Evolutionary conservation across 2,888 invertebrate species (phyloP), one percentile per base, ranked within the genome.

Genomic region (Arge pagana): DNA sequence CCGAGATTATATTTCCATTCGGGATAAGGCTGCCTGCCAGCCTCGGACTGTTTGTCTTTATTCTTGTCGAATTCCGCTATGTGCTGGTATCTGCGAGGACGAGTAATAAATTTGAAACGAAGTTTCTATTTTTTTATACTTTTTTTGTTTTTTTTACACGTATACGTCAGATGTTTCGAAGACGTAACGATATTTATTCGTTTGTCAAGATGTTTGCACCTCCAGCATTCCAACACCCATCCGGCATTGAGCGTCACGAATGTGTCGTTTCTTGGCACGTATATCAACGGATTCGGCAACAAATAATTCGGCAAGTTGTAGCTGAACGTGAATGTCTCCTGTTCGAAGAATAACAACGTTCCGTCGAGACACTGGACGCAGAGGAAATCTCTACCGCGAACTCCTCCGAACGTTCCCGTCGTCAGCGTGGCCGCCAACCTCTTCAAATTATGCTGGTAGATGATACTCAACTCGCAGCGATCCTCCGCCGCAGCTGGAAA

Each of bases 291-390:
- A 13, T 89, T 89, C 0, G 97, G 96, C 53, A 95, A 80, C 43
- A 94, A 79, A 54, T 88, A 85, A 50, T 89, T 88, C 1, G 90
- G 88, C 60, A 96, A 82, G 61, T 86, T 83, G 56, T 93, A 88
- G 66, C 86, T 85, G 71, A 96, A 94, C 11, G 89, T 83, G 71
- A 89, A 90, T 49, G 89, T 87, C 76, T 97, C 96, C 78, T 96
- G 96, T 72, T 97, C 97, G 74, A 88, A 96, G 72, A 98, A 90
- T 50, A 88, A 86, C 13, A 97, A 75, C 45, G 89, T 85, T 10
- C 96, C 95, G 77, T 97, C 96, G 64, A 96, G 77, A 24, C 91
- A 91, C 71, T 94, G 93, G 15, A 97, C 86, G 71, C 96, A 96
- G 53, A 96, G 82, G 65, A 96, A 93, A 74, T 96, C 95, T 67